phyloP scores from a whole-genome alignment of 2,888 invertebrate genomes.

The Synanthedon tipuliformis region DNA sequence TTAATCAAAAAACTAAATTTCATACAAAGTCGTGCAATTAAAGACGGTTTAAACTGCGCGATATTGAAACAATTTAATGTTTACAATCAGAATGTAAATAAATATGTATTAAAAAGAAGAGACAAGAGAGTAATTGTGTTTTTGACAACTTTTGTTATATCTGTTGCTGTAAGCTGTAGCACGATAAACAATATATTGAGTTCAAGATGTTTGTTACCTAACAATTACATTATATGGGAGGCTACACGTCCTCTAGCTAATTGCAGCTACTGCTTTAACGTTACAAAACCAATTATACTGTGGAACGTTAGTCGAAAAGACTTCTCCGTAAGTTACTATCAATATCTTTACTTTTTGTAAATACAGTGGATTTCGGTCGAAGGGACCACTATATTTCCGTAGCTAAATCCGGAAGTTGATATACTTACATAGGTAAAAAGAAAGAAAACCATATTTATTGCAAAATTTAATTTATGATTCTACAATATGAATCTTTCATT shows the following conservation, averaged over 20 bases:
- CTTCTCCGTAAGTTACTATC: slow-evolving; percentile 65
- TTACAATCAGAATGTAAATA: slow-evolving; percentile 26
- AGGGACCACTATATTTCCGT: no score
- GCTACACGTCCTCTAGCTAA: slow-evolving; percentile 85
- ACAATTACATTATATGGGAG: slow-evolving; percentile 89
- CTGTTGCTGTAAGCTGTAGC: slow-evolving; percentile 27
- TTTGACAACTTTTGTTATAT: slow-evolving; percentile 22
- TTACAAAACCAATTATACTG: slow-evolving; percentile 76
- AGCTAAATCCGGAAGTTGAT: no score
- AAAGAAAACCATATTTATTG: no score
- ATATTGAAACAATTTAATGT: slow-evolving; percentile 31
- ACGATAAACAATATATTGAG: slow-evolving; percentile 52
- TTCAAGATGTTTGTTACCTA: slow-evolving; percentile 81
- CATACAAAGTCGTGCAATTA: slow-evolving; percentile 35
- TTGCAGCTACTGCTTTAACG: slow-evolving; percentile 81
- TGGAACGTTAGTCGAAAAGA: slow-evolving; percentile 75
- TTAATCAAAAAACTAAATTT: slow-evolving; percentile 20
- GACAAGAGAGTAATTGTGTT: slow-evolving; percentile 25
- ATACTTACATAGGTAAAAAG: no score
- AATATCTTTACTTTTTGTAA: not conserved
- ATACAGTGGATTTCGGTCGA: no score
- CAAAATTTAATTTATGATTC: no score
- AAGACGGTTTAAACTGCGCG: slow-evolving; percentile 27
- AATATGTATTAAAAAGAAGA: slow-evolving; percentile 17
- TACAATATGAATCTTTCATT: no score